A percentile compares a stretch with the other conserved stretches of the same genome.
Conservation (phyloP, 2,113 vertebrate species). For the Scomber colias region DNA sequence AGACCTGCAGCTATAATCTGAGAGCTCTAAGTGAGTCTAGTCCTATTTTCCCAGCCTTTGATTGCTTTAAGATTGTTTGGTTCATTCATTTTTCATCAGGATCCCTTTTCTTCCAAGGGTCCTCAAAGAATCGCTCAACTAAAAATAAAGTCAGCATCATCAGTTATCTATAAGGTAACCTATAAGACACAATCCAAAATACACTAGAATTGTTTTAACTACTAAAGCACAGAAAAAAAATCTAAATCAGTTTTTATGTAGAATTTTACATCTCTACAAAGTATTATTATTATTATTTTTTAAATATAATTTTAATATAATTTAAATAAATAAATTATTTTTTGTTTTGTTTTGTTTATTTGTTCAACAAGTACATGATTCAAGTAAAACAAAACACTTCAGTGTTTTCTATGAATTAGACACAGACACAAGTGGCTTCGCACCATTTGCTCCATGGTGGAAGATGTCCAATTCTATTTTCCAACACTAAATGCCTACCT, state of each 20-base stretch:
- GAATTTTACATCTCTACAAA: no score
- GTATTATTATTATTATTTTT: no score
- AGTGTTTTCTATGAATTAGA: no score
- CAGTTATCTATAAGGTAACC: neutral
- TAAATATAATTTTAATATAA: no score
- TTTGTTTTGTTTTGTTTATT: no score
- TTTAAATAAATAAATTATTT: no score
- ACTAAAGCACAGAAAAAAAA: neutral
- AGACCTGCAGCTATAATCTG: constrained; percentile 36
- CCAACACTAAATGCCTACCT: neutral
- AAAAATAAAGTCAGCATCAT: neutral
- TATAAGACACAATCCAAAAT: neutral
- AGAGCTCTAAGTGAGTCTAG: neutral
- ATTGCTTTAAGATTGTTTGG: neutral
- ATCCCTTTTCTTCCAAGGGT: neutral
- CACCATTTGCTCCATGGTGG: constrained; percentile 22
- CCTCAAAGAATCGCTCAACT: neutral
- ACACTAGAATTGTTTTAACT: neutral
- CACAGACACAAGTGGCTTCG: neutral
- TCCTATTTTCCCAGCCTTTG: neutral
- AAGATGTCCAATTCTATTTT: neutral
- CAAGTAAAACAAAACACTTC: no score
- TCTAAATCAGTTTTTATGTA: no score
- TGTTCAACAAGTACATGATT: no score
- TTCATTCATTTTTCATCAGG: neutral